phyloP scores from a whole-genome alignment of 2,888 invertebrate species.

The Furcula furcula region DNA sequence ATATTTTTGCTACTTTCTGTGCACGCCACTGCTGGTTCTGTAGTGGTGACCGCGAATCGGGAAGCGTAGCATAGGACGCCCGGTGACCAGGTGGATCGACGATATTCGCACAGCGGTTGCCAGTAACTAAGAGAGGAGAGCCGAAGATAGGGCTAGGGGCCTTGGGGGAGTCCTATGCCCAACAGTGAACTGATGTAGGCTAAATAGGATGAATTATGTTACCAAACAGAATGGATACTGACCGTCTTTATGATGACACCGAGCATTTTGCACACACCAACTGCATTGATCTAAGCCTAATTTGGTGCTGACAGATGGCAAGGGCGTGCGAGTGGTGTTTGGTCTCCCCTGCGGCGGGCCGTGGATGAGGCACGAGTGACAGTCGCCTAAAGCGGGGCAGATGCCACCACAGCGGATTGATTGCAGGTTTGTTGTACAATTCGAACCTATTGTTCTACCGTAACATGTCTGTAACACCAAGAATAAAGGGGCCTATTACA shows the following conservation, averaged over 20 bases:
- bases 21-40: too few species aligned
- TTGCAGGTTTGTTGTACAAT: slow-evolving; percentile 94
- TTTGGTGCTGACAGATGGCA: slow-evolving; percentile 86
- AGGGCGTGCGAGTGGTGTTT: slow-evolving; percentile 52
- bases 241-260: slow-evolving; percentile 93
- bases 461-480: slow-evolving; percentile 84
- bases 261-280: slow-evolving; percentile 96
- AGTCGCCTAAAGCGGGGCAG: slow-evolving; percentile 93
- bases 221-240: too few species aligned
- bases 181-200: too few species aligned
- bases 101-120: too few species aligned
- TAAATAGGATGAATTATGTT: too few species aligned
- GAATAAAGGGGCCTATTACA: background rate
- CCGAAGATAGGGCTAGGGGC: too few species aligned
- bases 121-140: too few species aligned
- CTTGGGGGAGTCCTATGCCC: too few species aligned
- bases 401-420: slow-evolving; percentile 94
- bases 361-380: slow-evolving; percentile 94
- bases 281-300: slow-evolving; percentile 90
- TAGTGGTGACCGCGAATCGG: too few species aligned
- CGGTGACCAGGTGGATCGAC: too few species aligned
- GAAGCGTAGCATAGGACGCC: too few species aligned
- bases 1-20: too few species aligned
- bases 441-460: slow-evolving; percentile 92
- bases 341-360: slow-evolving; percentile 81